A percentile compares a stretch with the other conserved stretches of the same genome.
phyloP scores from a whole-genome alignment of 2,113 vertebrate species.

The Equus przewalskii region DNA sequence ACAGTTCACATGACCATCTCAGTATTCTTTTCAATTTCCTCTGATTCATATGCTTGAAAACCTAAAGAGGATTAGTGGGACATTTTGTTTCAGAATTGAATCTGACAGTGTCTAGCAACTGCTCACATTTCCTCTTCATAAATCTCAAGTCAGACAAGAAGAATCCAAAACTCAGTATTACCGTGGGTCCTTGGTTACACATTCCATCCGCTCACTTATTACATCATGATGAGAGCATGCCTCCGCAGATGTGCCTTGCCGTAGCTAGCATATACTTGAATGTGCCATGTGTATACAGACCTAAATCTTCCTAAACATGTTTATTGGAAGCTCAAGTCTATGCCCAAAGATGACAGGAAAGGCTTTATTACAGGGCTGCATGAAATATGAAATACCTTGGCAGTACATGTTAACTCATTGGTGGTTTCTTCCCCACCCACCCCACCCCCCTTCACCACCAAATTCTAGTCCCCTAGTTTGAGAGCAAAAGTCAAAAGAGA shows the following conservation, averaged over 20 bases:
- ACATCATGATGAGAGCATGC: background rate
- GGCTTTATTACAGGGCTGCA: background rate
- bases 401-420: background rate
- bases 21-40: constrained; percentile 16
- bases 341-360: background rate
- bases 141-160: constrained; percentile 30
- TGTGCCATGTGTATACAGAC: background rate
- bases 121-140: constrained; percentile 43
- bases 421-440: background rate
- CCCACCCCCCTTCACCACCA: background rate
- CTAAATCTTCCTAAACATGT: background rate
- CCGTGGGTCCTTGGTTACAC: background rate
- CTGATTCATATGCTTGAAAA: background rate
- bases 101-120: background rate
- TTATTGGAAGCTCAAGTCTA: background rate
- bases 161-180: background rate
- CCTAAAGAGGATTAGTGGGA: background rate
- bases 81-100: constrained; percentile 37
- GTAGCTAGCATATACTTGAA: background rate
- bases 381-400: constrained; percentile 21
- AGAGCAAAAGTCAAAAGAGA: background rate
- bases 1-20: background rate
- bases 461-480: background rate
- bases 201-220: background rate
- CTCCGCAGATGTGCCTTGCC: background rate